Conservation (phyloP, 2,888 invertebrate genomes). For the Cantharis rustica region DNA sequence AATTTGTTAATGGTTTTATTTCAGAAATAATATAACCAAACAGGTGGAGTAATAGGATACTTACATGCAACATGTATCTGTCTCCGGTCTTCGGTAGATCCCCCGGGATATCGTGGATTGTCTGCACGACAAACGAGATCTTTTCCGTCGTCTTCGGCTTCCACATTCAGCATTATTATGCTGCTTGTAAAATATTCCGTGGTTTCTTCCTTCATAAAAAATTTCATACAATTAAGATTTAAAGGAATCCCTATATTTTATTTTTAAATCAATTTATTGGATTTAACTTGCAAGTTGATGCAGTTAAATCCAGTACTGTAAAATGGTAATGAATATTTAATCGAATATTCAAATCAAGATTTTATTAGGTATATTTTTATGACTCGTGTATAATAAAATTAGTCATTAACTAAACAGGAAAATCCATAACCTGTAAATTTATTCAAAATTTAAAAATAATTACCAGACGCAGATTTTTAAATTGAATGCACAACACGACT, state of each 20-base stretch:
- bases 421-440: neutral
- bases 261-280: neutral
- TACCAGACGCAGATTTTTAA: neutral
- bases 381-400: neutral
- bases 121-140: constrained; percentile 83
- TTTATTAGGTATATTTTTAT: neutral
- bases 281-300: neutral
- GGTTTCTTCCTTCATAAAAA: constrained; percentile 61
- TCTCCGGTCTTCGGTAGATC: constrained; percentile 77
- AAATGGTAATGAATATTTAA: neutral
- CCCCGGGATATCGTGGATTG: constrained; percentile 85
- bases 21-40: constrained; percentile 21
- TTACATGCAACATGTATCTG: constrained; percentile 83
- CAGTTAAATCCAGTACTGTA: neutral
- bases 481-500: neutral
- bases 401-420: neutral
- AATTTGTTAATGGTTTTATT: constrained; percentile 1
- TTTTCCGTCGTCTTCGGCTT: constrained; percentile 80
- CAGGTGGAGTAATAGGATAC: constrained; percentile 54
- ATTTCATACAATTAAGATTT: constrained; percentile 1
- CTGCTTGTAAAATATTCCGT: constrained; percentile 73
- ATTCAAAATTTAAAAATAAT: neutral
- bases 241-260: neutral
- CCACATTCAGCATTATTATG: constrained; percentile 74
- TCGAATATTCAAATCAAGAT: neutral